Evolutionary conservation across 1,140 invertebrate species (phyloP).

Genomic region (Ephestia elutella): DNA sequence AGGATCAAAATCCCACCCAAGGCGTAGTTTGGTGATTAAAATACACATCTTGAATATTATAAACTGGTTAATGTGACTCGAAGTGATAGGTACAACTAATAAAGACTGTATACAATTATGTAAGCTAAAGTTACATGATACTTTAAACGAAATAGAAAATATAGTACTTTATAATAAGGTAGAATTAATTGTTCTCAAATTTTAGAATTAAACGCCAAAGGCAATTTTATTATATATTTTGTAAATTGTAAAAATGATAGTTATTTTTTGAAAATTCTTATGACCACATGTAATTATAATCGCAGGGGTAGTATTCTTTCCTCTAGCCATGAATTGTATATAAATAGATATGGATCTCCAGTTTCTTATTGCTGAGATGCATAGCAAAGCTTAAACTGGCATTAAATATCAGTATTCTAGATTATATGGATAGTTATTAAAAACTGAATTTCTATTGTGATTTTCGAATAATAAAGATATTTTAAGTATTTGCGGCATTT

Average conservation of each 20-base stretch:
- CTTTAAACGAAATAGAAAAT: neutral
- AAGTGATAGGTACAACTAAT: neutral
- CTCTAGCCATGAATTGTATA: too few relatives aligned
- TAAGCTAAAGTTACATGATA: slow-evolving; percentile 1
- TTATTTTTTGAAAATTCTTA: too few relatives aligned
- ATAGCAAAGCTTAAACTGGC: neutral
- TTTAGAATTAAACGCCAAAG: neutral
- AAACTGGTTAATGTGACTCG: neutral
- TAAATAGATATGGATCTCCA: too few relatives aligned
- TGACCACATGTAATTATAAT: too few relatives aligned
- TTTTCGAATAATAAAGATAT: too few relatives aligned
- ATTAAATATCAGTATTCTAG: neutral
- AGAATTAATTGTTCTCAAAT: neutral
- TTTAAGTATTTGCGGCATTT: too few relatives aligned
- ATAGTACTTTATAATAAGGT: neutral
- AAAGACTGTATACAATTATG: slow-evolving; percentile 1
- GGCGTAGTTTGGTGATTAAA: too few relatives aligned
- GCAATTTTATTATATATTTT: neutral
- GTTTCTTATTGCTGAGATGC: neutral
- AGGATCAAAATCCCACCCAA: too few relatives aligned
- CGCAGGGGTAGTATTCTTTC: too few relatives aligned
- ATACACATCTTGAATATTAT: too few relatives aligned
- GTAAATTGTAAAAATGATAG: too few relatives aligned
- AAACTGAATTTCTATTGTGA: too few relatives aligned
- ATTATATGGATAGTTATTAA: neutral